Conservation (phyloP, 2,797 vertebrate genomes). For the Molothrus aeneus region DNA sequence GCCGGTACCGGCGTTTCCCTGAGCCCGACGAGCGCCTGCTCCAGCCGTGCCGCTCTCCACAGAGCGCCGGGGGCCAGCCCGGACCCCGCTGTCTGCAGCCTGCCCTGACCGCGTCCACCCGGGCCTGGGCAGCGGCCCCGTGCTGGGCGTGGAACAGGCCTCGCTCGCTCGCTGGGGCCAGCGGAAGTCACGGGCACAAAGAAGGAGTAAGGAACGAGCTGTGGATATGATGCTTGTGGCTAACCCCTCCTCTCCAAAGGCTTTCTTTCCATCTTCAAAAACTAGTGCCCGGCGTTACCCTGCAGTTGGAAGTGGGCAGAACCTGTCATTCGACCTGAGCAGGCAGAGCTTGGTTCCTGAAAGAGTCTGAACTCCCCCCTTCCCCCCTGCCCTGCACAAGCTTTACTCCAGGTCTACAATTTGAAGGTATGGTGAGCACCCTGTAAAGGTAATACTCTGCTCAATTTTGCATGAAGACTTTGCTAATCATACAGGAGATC, state of each 20-base stretch:
- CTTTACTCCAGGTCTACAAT: background rate
- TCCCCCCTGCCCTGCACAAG: background rate
- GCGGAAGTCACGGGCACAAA: background rate
- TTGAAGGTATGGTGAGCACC: background rate
- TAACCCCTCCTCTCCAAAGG: background rate
- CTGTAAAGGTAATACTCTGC: background rate
- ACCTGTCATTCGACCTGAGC: background rate
- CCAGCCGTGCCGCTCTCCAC: rapidly evolving
- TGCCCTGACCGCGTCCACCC: background rate
- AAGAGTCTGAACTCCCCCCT: background rate
- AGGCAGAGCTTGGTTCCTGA: background rate
- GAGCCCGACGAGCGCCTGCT: no score
- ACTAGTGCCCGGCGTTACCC: background rate
- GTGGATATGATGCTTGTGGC: background rate
- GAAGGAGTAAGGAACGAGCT: background rate
- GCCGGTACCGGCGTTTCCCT: background rate
- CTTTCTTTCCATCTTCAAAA: background rate
- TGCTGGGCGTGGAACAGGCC: background rate
- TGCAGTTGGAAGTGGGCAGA: background rate
- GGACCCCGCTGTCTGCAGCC: rapidly evolving
- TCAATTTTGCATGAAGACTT: background rate
- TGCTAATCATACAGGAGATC: background rate
- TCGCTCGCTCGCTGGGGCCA: rapidly evolving
- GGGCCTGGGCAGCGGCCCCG: background rate
- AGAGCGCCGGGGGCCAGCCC: background rate